Base-by-base conservation (phyloP, 2,113 vertebrate genomes). In the Sturnus vulgaris region DNA sequence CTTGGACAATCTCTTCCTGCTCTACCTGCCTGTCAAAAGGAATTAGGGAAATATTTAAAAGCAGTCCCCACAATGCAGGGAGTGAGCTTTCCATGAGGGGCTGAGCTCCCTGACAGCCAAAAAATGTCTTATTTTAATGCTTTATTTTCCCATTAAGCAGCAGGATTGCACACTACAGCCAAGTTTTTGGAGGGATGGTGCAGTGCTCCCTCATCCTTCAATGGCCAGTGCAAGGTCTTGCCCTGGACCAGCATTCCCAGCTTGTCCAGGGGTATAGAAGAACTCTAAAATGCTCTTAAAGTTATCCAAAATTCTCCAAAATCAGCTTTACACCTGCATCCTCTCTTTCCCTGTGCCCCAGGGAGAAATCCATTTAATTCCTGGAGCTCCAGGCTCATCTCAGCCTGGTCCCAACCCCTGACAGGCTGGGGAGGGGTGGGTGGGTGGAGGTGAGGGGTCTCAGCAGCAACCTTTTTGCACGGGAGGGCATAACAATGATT, bases 351-450 rank as follows among this genome's bases (percentile, higher is more conserved):
- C 16, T 1, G 0, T 7, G n/a, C 5, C 7, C 3, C 22, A 21
- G 44, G 39, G 39, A 57, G 19, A 52, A 76, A 80, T 46, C 9
- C 5, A 15, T 42, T 59, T 15, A 60, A 42, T 33, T 84, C 12
- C 59, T 55, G 22, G 12, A 33, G 27, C n/a, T 80, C 37, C 42
- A 80, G 18, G 20, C 52, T 47, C 2, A 5, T 30, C 10, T 12
- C 2, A 5, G 47, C 20, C 17, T 6, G 3, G 15, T 69, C 23
- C 56, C 37, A 70, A 1, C 23, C 69, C 40, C 73, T n/a, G n/a
- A 44, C 2, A 1, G 2, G 25, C 50, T 80, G 12, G 11, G 5
- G 3, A 31, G 2, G 5, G 6, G 10, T 0, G 0, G 3, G 12
- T 20, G 27, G 17, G 10, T 25, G 53, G 39, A 71, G 39, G 1